Conservation (phyloP, 2,797 vertebrate species). For the Apodemus agrarius region DNA sequence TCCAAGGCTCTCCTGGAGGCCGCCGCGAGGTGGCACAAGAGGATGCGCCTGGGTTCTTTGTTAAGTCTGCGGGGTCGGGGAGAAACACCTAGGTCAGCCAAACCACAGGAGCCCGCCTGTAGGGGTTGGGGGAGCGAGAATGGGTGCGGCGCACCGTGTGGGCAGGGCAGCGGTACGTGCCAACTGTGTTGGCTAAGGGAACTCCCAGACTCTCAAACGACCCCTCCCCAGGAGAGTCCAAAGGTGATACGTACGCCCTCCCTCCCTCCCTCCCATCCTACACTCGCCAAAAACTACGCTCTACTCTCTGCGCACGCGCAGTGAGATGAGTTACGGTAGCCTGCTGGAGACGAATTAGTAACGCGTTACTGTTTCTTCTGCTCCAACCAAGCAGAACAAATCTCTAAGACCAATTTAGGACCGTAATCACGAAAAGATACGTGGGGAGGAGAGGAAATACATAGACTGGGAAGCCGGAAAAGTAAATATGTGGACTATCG, state of each 20-base stretch:
- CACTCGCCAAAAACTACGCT: background rate
- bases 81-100: background rate
- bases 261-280: too few species aligned
- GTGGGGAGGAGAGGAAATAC: background rate
- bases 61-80: background rate
- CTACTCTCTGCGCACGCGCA: background rate
- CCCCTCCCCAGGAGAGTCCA: background rate
- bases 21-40: too few species aligned
- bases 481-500: accelerated
- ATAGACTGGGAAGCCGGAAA: accelerated
- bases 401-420: background rate
- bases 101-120: background rate
- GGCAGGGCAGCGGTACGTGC: background rate
- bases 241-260: accelerated
- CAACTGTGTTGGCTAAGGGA: too few species aligned
- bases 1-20: background rate
- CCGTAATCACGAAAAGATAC: background rate
- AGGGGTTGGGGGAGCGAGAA: background rate
- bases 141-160: background rate
- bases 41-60: background rate
- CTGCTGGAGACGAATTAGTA: background rate
- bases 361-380: background rate
- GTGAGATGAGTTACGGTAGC: conserved; percentile 38
- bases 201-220: background rate
- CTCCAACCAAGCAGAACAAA: too few species aligned